Conservation (phyloP, 1,140 invertebrate genomes). For the Elymnias hypermnestra region DNA sequence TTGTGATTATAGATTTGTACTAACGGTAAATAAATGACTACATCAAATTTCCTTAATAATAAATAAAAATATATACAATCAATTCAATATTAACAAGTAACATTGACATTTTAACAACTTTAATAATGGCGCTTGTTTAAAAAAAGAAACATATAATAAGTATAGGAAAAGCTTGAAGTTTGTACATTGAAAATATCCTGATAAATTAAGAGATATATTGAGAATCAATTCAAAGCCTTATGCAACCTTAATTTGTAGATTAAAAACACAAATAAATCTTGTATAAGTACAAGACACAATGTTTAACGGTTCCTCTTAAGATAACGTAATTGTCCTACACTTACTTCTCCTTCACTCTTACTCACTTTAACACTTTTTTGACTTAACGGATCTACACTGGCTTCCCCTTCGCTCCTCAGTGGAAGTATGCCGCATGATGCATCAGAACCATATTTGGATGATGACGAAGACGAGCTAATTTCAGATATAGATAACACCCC, state of each 20-base stretch:
- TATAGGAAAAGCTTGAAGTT: no score
- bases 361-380: slow-evolving; percentile 32
- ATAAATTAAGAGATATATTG: no score
- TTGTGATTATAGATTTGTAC: slow-evolving; percentile 58
- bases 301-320: background rate
- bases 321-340: slow-evolving; percentile 30
- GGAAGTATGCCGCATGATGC: slow-evolving; percentile 36
- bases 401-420: slow-evolving; percentile 57
- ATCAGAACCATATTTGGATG: slow-evolving; percentile 38
- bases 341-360: slow-evolving; percentile 66
- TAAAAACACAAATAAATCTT: background rate
- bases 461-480: slow-evolving; percentile 36
- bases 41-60: slow-evolving; percentile 13
- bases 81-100: slow-evolving; percentile 5
- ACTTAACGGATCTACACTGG: slow-evolving; percentile 40
- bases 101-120: no score
- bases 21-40: slow-evolving; percentile 35
- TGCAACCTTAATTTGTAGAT: no score
- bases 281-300: no score
- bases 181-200: no score
- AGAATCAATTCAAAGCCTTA: no score
- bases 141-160: no score
- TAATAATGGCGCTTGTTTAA: no score
- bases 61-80: background rate
- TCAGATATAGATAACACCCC: slow-evolving; percentile 45